Percentiles rank a stretch among this genome's conserved stretches.
Conservation (phyloP, 2,888 invertebrate species). For the Tridacna crocea region DNA sequence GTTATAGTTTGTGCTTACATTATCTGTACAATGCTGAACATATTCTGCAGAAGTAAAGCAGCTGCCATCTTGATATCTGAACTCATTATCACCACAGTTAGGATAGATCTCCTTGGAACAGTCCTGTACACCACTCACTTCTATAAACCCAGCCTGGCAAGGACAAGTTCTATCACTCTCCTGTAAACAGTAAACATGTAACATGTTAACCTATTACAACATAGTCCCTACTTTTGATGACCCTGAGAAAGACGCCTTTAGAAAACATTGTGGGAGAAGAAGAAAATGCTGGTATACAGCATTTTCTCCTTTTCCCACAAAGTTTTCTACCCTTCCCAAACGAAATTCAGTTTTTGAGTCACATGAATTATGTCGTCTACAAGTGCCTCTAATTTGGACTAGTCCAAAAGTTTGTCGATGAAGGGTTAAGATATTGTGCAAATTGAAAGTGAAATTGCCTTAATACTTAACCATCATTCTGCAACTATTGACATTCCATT, state of each 20-base stretch:
- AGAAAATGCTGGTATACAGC: no score
- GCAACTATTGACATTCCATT: no score
- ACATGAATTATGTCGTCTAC: no score
- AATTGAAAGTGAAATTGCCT: background rate
- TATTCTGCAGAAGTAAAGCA: slow-evolving; percentile 72
- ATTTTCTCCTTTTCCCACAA: no score
- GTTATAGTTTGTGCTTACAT: slow-evolving; percentile 60
- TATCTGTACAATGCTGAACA: slow-evolving; percentile 70
- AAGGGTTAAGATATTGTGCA: background rate
- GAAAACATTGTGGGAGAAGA: no score
- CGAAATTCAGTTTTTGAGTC: no score
- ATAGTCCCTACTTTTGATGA: no score
- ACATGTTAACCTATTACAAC: no score
- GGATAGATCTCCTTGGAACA: slow-evolving; percentile 79
- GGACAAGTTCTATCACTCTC: slow-evolving; percentile 80
- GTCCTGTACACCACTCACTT: slow-evolving; percentile 67
- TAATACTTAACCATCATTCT: background rate
- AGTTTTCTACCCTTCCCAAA: no score
- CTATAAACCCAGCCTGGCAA: slow-evolving; percentile 77
- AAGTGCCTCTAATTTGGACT: no score
- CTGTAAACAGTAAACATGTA: slow-evolving; percentile 55
- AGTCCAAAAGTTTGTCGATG: no score
- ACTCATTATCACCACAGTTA: slow-evolving; percentile 71
- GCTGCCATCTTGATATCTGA: slow-evolving; percentile 74
- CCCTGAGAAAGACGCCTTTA: no score